Conservation (phyloP, 2,113 vertebrate genomes). For the Crotalus helleri region DNA sequence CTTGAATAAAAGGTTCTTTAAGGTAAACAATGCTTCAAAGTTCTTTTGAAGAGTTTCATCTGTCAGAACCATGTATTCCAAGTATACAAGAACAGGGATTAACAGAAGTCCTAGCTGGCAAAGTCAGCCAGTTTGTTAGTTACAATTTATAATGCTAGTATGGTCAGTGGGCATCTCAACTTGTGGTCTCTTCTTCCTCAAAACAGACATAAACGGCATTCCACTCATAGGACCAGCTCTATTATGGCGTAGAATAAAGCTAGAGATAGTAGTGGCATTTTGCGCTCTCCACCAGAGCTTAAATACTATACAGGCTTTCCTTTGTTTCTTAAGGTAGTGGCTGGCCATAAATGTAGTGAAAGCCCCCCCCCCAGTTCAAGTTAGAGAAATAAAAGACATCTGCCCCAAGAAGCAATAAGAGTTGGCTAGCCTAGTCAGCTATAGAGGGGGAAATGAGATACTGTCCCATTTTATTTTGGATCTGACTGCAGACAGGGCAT, state of each 20-base stretch:
- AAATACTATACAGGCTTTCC: not conserved
- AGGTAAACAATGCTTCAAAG: no score
- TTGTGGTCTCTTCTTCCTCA: not conserved
- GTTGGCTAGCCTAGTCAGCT: not conserved
- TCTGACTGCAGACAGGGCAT: conserved; percentile 17
- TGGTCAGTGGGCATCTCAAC: not conserved
- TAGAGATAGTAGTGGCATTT: not conserved
- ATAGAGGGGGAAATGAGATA: not conserved
- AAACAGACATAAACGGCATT: conserved; percentile 37
- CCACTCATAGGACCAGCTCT: not conserved
- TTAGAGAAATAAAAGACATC: not conserved
- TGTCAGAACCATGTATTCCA: conserved; percentile 11
- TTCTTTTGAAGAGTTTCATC: no score
- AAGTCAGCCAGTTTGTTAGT: not conserved
- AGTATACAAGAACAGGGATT: not conserved
- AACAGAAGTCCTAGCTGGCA: not conserved
- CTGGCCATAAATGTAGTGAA: not conserved
- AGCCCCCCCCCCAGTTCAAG: not conserved
- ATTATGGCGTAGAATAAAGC: not conserved
- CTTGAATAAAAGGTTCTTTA: no score
- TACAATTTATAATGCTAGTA: not conserved
- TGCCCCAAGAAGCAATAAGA: not conserved
- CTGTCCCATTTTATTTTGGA: not conserved
- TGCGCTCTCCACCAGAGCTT: not conserved
- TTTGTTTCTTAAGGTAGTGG: not conserved